Conservation (phyloP, 2,113 vertebrate genomes). For the Piliocolobus tephrosceles region DNA sequence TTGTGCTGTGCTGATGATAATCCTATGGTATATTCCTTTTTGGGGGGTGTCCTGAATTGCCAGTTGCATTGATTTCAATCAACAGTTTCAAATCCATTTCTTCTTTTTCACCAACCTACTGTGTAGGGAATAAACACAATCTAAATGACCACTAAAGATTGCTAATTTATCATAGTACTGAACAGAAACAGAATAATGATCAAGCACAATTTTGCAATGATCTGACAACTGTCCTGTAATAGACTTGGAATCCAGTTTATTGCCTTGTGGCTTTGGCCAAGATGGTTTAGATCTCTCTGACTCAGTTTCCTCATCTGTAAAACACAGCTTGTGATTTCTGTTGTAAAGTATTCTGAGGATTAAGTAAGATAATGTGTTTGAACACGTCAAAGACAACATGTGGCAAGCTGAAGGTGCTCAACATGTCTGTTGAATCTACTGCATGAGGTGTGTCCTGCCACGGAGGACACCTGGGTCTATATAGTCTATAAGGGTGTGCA, state of each 20-base stretch:
- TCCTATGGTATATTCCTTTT: background rate
- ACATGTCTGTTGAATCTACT: too few species aligned
- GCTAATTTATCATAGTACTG: background rate
- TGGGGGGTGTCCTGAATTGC: background rate
- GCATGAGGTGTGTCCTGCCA: fast-evolving
- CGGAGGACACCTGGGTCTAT: background rate
- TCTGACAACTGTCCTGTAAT: background rate
- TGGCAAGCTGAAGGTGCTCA: background rate
- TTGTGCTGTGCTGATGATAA: background rate
- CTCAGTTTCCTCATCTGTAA: background rate
- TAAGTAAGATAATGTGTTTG: background rate
- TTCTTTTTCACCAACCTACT: background rate
- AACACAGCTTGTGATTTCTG: background rate
- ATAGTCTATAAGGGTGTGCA: too few species aligned
- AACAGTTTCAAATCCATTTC: background rate
- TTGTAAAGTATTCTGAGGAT: background rate
- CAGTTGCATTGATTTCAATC: background rate
- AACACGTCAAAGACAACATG: background rate
- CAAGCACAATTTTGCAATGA: background rate
- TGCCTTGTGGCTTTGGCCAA: slow-evolving; percentile 28
- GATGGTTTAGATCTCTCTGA: background rate
- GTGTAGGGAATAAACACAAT: background rate
- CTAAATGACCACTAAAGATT: background rate
- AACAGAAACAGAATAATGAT: background rate
- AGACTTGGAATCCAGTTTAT: background rate